A percentile compares a stretch with the other conserved stretches of the same genome.
Conservation (phyloP, 2,797 vertebrate species). For the Chelon auratus region DNA sequence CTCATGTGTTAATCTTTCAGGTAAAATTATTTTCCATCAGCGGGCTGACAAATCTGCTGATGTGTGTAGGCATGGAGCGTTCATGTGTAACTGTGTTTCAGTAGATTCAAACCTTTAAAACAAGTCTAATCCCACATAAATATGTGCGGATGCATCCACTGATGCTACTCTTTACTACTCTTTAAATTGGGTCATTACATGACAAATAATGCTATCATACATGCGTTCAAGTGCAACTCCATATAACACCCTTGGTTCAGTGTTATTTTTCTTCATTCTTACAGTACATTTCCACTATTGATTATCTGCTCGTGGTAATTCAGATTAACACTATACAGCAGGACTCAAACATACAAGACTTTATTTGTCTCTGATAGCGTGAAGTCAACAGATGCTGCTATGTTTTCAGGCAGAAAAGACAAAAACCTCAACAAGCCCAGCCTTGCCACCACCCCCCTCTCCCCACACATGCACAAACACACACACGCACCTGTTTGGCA, state of each 20-base stretch:
- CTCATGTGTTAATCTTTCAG: background rate
- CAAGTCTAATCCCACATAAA: too few relatives aligned
- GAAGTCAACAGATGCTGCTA: slow-evolving; percentile 69
- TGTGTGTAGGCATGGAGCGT: too few relatives aligned
- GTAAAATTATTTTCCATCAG: background rate
- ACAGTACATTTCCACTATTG: background rate
- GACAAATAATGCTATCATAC: too few relatives aligned
- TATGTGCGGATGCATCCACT: too few relatives aligned
- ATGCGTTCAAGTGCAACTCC: too few relatives aligned
- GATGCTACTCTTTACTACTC: too few relatives aligned
- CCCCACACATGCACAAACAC: slow-evolving; percentile 32
- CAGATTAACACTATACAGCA: slow-evolving; percentile 12
- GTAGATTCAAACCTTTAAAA: too few relatives aligned
- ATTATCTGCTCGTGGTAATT: slow-evolving; percentile 12
- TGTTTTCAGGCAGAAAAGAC: slow-evolving; percentile 65
- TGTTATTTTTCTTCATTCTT: background rate
- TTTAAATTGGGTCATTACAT: too few relatives aligned
- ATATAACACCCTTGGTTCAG: too few relatives aligned
- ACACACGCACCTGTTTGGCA: slow-evolving; percentile 59
- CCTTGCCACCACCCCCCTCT: slow-evolving; percentile 51
- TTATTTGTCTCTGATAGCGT: slow-evolving; percentile 52
- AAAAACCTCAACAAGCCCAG: slow-evolving; percentile 53
- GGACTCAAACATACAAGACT: slow-evolving; percentile 26
- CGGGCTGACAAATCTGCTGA: too few relatives aligned
- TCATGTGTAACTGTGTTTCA: too few relatives aligned